Evolutionary conservation across 2,888 invertebrate species (phyloP).

Genomic region (Lepetodrilus schrolli): DNA sequence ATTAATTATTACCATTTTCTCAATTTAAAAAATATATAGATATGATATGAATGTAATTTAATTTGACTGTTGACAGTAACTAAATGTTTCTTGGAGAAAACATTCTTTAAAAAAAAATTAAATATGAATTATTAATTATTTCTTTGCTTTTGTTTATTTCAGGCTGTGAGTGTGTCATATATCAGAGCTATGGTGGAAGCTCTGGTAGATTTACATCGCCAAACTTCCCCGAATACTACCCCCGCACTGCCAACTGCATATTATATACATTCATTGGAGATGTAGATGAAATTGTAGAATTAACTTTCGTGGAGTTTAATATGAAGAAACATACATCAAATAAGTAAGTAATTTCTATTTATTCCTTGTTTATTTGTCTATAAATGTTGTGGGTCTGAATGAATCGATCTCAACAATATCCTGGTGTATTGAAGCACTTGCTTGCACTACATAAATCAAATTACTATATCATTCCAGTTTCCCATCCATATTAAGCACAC

Average conservation of each 20-base stretch:
- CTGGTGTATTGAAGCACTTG: background rate
- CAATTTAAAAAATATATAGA: no score
- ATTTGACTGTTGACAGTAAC: no score
- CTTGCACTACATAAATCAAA: background rate
- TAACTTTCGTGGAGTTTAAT: conserved; percentile 87
- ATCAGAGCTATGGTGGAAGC: conserved; percentile 86
- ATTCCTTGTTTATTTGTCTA: background rate
- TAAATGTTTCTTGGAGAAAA: no score
- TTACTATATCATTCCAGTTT: background rate
- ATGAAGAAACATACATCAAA: conserved; percentile 78
- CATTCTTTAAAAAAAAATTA: no score
- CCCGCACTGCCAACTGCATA: conserved; percentile 85
- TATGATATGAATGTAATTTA: no score
- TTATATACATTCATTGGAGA: conserved; percentile 88
- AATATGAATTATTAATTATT: no score
- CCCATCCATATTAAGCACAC: no score
- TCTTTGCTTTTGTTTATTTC: conserved; percentile 75
- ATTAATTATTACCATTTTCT: no score
- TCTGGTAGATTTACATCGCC: conserved; percentile 87
- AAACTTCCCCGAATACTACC: conserved; percentile 86
- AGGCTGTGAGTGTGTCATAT: conserved; percentile 90
- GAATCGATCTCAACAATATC: no score
- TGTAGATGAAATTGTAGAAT: conserved; percentile 86
- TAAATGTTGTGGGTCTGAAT: no score
- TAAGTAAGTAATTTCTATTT: background rate